Evolutionary conservation across 2,888 invertebrate genomes (phyloP), one percentile per base, ranked within the genome.

Genomic region (Cheilosia variabilis): DNA sequence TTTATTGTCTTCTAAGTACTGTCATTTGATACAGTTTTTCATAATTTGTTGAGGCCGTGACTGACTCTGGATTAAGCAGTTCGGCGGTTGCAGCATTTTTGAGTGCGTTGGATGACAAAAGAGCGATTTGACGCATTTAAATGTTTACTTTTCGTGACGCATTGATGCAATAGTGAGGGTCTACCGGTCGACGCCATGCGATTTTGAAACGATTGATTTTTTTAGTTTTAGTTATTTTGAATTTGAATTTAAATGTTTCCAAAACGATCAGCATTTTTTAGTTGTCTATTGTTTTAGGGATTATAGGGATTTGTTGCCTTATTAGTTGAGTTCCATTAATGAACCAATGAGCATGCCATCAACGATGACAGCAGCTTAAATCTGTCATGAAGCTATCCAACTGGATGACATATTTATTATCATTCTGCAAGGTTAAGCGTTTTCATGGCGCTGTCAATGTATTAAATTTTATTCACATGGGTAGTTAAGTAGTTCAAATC

Each of bases 131-230:
- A 66, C 27, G 10, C 13, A 24, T 52, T n/a, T 60, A 27, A 60
- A 76, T 66, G 52, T 43, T 66, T 50, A 37, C 19, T 41, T 50
- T 66, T 57, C 50, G 50, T 60, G 41, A 41, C n/a, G 57, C 19
- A 19, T 57, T 57, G 57, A 52, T 24, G 52, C 13, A 52, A 52
- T 52, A 13, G 10, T 52, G 24, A 4, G 10, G 22, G 13, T 19
- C 9, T 19, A 19, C 37, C 22, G 13, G 41, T 22, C 24, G 24
- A 52, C 22, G 10, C 0, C 15, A 13, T 3, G 52, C 13, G 5
- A 1, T 52, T 13, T 52, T 22, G 13, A 10, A 50, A 13, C 10
- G 19, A 52, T 13, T 24, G 13, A 24, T 47, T 3, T 7, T 7
- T 47, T 3, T 7, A 7, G 17, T 9, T 17, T 52, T 24, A 37